Evolutionary conservation across 30 jellyfish, hydroid and myxozoan species (phyloP).

Genomic region (Turritopsis dohrnii): DNA sequence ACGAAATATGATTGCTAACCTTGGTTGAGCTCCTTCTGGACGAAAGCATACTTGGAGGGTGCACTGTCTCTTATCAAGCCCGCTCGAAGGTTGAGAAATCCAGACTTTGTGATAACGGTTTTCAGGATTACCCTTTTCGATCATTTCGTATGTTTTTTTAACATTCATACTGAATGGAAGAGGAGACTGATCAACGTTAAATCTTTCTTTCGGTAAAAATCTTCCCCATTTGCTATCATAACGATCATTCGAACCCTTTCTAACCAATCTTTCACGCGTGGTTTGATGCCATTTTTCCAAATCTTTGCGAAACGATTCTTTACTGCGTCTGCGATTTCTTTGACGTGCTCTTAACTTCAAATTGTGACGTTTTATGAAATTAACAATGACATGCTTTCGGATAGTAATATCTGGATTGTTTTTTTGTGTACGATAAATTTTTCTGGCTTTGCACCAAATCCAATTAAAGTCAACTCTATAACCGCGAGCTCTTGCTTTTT

Average conservation of each 20-base stretch:
- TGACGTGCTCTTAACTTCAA: slow-evolving; percentile 17
- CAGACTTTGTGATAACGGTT: neutral
- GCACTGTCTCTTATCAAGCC: slow-evolving; percentile 34
- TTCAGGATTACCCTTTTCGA: neutral
- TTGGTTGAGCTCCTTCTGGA: slow-evolving; percentile 15
- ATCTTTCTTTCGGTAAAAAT: no score
- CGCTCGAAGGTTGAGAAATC: slow-evolving; percentile 42
- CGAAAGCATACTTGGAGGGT: slow-evolving; percentile 8
- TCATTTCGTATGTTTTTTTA: slow-evolving; percentile 1
- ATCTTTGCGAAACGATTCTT: slow-evolving; percentile 21
- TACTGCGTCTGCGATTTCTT: slow-evolving; percentile 10
- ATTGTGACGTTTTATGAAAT: slow-evolving; percentile 16
- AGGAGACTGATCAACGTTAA: slow-evolving; percentile 39
- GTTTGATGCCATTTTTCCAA: no score
- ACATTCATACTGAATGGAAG: slow-evolving; percentile 9
- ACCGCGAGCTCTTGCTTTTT: no score
- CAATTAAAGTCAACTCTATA: no score
- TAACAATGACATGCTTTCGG: slow-evolving; percentile 31
- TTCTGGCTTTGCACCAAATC: no score
- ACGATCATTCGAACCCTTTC: neutral
- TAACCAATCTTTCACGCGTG: slow-evolving; percentile 3
- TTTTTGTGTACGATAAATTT: no score
- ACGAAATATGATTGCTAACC: slow-evolving; percentile 46
- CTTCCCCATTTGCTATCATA: slow-evolving; percentile 9
- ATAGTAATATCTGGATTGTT: neutral